phyloP scores from a whole-genome alignment of 2,113 vertebrate genomes.

The Macquaria ambigua region DNA sequence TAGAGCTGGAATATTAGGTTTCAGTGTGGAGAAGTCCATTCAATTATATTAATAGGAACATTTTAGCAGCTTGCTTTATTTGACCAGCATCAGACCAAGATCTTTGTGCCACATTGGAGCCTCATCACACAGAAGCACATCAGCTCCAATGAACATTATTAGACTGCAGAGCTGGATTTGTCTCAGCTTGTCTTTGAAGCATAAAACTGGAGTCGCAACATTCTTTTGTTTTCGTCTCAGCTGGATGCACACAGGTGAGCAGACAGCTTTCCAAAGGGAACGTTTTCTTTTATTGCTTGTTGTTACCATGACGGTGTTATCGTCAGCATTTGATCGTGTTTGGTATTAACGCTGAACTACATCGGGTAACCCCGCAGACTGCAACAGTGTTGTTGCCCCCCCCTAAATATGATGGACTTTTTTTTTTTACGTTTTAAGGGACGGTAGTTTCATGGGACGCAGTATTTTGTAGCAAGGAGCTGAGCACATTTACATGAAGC shows the following conservation, averaged over 20 bases:
- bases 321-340: neutral
- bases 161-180: slow-evolving; percentile 21
- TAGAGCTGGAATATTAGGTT: neutral
- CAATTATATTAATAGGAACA: neutral
- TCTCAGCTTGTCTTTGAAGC: slow-evolving; percentile 53
- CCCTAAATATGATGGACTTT: neutral
- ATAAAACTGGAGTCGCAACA: slow-evolving; percentile 12
- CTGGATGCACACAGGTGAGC: slow-evolving; percentile 1
- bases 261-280: slow-evolving; percentile 49
- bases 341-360: slow-evolving; percentile 19
- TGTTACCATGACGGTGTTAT: neutral
- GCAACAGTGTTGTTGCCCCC: slow-evolving; percentile 4
- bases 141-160: neutral
- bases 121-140: slow-evolving; percentile 34
- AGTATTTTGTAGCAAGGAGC: slow-evolving; percentile 45
- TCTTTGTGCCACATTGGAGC: slow-evolving; percentile 6
- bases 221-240: slow-evolving; percentile 30
- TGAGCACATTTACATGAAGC: slow-evolving; percentile 16
- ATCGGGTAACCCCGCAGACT: slow-evolving; percentile 28
- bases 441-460: slow-evolving; percentile 28
- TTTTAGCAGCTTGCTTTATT: slow-evolving; percentile 27
- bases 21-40: slow-evolving; percentile 20
- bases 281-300: neutral
- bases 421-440: neutral
- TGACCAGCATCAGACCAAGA: slow-evolving; percentile 16